Percentiles rank a stretch among this genome's conserved stretches.
phyloP scores from a whole-genome alignment of 2,113 vertebrate species.

The Corythoichthys haematopterus region DNA sequence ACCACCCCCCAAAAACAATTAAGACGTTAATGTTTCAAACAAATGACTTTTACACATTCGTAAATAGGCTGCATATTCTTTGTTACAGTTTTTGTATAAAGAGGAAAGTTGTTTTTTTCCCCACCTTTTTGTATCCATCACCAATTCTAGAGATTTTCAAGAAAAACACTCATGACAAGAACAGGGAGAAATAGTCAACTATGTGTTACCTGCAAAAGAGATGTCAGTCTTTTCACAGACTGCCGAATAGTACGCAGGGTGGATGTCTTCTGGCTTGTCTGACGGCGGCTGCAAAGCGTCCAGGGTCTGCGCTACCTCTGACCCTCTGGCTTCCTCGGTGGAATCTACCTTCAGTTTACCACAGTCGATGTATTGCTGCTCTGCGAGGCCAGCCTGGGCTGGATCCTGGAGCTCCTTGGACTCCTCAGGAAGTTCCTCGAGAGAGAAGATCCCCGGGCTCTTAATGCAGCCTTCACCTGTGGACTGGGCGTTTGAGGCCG shows the following conservation, averaged over 20 bases:
- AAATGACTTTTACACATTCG: constrained; percentile 73
- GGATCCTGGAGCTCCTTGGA: constrained; percentile 53
- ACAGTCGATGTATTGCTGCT: constrained; percentile 65
- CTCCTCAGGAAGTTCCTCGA: constrained; percentile 71
- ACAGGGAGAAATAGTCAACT: constrained; percentile 36
- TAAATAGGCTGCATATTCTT: constrained; percentile 64
- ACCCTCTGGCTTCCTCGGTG: constrained; percentile 8
- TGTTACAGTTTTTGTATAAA: constrained; percentile 33
- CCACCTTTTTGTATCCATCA: constrained; percentile 38
- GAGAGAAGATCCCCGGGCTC: constrained; percentile 75
- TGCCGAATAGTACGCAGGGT: constrained; percentile 67
- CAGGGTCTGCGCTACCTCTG: constrained; percentile 14
- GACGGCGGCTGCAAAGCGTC: constrained; percentile 33
- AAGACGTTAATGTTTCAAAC: background rate
- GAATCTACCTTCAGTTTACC: constrained; percentile 35
- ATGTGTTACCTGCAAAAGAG: constrained; percentile 79
- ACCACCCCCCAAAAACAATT: no score
- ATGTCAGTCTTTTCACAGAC: constrained; percentile 73
- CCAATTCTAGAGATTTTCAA: constrained; percentile 47
- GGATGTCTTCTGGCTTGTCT: constrained; percentile 48
- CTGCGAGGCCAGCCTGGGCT: constrained; percentile 12
- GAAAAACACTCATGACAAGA: constrained; percentile 39
- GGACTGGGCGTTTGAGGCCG: constrained; percentile 68
- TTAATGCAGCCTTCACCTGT: constrained; percentile 71
- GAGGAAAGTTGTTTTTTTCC: constrained; percentile 22